Percentiles rank a stretch among this genome's conserved stretches.
These are phyloP conservation scores for Diarsia brunnea DNA, from an alignment of 2,888 invertebrate species.

Conservation along the genomic window DNA sequence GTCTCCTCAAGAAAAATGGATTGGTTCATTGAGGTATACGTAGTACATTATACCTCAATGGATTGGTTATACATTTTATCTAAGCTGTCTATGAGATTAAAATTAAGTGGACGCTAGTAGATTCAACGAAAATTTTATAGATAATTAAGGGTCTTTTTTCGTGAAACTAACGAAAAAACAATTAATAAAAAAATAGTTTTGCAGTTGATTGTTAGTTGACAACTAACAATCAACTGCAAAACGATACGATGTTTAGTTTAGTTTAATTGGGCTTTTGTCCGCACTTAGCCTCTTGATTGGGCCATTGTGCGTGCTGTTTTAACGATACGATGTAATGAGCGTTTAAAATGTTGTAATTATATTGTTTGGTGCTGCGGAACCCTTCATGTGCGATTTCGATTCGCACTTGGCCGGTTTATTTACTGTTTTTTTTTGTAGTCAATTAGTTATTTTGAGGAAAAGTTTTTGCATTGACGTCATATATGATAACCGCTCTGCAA, in stretches of 20 bases:
- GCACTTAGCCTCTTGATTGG: too few species aligned
- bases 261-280: too few species aligned
- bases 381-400: not conserved
- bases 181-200: not conserved
- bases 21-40: too few species aligned
- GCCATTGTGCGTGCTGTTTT: too few species aligned
- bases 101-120: too few species aligned
- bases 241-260: too few species aligned
- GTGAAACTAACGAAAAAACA: not conserved
- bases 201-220: too few species aligned
- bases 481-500: not conserved
- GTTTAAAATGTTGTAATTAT: not conserved
- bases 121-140: not conserved
- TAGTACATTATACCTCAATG: too few species aligned
- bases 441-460: not conserved
- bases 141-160: not conserved
- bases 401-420: not conserved
- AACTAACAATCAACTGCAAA: too few species aligned
- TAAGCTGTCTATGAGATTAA: not conserved
- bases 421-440: not conserved
- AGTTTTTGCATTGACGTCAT: not conserved
- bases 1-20: constrained; percentile 17
- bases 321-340: not conserved
- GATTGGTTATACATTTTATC: not conserved
- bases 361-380: not conserved